Base-by-base conservation (phyloP, 1,140 invertebrate species). In the Drosophila tropicalis region DNA sequence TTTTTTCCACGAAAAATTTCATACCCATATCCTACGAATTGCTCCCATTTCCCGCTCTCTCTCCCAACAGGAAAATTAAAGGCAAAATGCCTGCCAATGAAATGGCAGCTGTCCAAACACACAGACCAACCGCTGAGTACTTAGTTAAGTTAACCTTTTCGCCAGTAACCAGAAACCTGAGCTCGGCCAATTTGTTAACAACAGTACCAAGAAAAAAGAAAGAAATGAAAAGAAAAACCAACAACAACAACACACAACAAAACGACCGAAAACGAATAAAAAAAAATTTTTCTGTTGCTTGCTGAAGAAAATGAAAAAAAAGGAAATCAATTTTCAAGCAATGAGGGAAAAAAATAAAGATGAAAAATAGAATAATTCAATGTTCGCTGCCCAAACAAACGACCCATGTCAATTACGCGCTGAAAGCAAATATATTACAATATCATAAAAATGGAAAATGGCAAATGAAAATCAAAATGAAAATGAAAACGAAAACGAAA, bases 381-480 rank as follows among this genome's bases (percentile, higher is more conserved):
- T 68, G 74, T 69, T 75, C 60, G 78, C 63, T 79, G 79, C 78
- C 77, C 73, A 70, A 87, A 73, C 76, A 80, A 89, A 83, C 80
- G 84, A 87, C 84, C 84, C 84, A 87, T 87, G 84, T 87, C 84
- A 87, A 87, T 87, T 87, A 89, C 81, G 84, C 86, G 79, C 84
- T 87, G 84, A 87, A 87, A 89, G 84, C 84, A 87, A 87, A 87
- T 87, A 89, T 87, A 87, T 89, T 81, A 89, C 84, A 89, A 87
- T 87, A 87, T 87, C 84, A 89, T 86, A 86, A 86, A 89, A 87
- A 82, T 79, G 79, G 44, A 51, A 51, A 51, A 51, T 47, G 44
- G 44, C 15, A 47, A 47, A 47, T 51, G 44, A 51, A 51, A 51
- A 51, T 51, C 44, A 78, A 75, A 75, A 67, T 69, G 61, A 73